Conservation (phyloP, 2,797 vertebrate genomes). For the Oreonectes daqikongensis region DNA sequence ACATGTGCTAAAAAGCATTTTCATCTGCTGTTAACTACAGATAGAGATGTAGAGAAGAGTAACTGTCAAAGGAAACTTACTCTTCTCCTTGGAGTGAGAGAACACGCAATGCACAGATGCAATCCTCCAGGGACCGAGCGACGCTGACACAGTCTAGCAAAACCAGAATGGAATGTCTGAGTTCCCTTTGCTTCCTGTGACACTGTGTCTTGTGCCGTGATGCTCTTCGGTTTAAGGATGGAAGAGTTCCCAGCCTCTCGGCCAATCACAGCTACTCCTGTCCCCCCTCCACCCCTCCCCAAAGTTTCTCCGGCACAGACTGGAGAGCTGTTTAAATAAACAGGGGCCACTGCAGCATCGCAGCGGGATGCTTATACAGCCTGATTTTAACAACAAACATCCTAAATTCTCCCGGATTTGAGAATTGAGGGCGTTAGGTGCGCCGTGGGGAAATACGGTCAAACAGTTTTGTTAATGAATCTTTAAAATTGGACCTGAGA, state of each 20-base stretch:
- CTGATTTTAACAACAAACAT: background rate
- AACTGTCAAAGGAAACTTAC: slow-evolving; percentile 53
- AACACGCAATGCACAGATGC: slow-evolving; percentile 33
- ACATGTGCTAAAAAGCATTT: slow-evolving; percentile 1
- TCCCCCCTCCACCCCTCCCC: slow-evolving; percentile 34
- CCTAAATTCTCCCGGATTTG: background rate
- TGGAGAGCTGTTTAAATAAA: slow-evolving; percentile 47
- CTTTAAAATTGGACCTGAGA: slow-evolving; percentile 3
- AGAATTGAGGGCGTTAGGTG: background rate
- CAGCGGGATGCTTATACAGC: slow-evolving; percentile 25
- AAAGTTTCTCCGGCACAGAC: slow-evolving; percentile 44
- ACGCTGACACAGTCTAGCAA: slow-evolving; percentile 42
- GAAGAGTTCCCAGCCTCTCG: slow-evolving; percentile 67
- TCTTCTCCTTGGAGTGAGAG: slow-evolving; percentile 45
- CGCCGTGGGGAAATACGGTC: background rate
- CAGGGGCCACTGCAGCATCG: slow-evolving; percentile 47
- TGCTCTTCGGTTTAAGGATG: slow-evolving; percentile 73
- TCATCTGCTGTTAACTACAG: slow-evolving; percentile 5
- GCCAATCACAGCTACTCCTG: slow-evolving; percentile 63
- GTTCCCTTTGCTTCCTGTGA: slow-evolving; percentile 54
- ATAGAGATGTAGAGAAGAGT: background rate
- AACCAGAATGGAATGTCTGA: slow-evolving; percentile 43
- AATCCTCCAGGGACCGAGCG: slow-evolving; percentile 31
- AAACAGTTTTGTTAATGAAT: slow-evolving; percentile 5
- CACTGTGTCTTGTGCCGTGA: slow-evolving; percentile 61